Conservation (phyloP, 1,140 invertebrate species). For the Paraescarpia echinospica region DNA sequence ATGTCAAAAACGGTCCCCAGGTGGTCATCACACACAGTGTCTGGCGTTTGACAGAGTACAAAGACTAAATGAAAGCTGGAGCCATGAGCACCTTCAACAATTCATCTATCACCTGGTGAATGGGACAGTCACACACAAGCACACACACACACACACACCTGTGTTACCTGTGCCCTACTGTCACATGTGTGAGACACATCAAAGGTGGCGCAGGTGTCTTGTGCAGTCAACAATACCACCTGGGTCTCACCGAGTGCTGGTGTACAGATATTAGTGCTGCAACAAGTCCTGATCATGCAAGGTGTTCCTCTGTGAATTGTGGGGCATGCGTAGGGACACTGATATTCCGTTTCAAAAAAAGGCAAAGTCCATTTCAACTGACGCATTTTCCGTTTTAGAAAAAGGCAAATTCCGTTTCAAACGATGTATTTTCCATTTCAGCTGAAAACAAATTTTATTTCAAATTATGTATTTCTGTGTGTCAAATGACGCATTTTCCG, state of each 20-base stretch:
- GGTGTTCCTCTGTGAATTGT: too few species aligned
- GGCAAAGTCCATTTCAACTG: too few species aligned
- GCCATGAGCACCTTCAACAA: background rate
- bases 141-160: too few species aligned
- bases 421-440: too few species aligned
- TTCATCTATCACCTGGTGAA: background rate
- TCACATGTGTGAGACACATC: background rate
- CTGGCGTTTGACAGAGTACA: background rate
- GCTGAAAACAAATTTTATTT: too few species aligned
- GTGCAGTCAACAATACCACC: background rate
- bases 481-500: too few species aligned
- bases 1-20: too few species aligned
- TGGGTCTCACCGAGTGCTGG: background rate
- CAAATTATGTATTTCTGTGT: too few species aligned
- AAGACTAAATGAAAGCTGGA: background rate
- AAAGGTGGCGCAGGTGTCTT: background rate
- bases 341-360: too few species aligned
- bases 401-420: too few species aligned
- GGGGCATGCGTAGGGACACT: too few species aligned
- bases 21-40: background rate
- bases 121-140: background rate
- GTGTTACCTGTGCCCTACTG: background rate
- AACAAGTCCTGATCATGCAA: background rate
- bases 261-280: background rate
- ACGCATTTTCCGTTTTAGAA: too few species aligned